phyloP scores from a whole-genome alignment of 2,888 invertebrate species.

The Ditylenchus weischeri region DNA sequence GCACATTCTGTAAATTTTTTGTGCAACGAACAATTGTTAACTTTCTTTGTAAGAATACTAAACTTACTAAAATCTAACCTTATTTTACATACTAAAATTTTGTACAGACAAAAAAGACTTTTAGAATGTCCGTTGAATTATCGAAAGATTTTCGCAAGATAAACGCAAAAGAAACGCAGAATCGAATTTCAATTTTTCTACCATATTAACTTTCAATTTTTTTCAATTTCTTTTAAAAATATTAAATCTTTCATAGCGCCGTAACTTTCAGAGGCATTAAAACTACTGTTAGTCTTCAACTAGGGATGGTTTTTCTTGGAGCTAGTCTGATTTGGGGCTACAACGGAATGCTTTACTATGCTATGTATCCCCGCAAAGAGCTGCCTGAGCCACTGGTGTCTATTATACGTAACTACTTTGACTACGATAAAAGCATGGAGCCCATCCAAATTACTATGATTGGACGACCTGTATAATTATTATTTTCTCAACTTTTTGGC shows the following conservation, averaged over 20 bases:
- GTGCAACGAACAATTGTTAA: too few species aligned
- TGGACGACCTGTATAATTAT: slow-evolving; percentile 4
- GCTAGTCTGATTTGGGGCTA: slow-evolving; percentile 1
- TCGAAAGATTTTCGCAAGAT: too few species aligned
- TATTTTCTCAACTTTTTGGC: background rate
- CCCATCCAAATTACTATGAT: slow-evolving; percentile 9
- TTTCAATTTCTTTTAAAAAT: too few species aligned
- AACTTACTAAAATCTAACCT: too few species aligned
- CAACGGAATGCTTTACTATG: slow-evolving; percentile 5
- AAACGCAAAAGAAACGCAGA: too few species aligned
- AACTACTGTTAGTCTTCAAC: background rate
- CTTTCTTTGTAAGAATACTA: too few species aligned
- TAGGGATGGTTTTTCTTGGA: background rate
- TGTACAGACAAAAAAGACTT: too few species aligned
- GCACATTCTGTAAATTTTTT: too few species aligned
- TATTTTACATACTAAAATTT: too few species aligned
- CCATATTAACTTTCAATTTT: too few species aligned
- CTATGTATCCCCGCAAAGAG: background rate
- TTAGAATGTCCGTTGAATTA: too few species aligned
- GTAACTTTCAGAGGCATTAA: background rate
- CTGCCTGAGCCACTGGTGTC: background rate
- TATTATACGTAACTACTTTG: background rate
- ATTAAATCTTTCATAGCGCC: background rate
- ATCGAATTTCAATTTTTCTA: too few species aligned
- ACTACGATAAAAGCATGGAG: slow-evolving; percentile 2